These are phyloP conservation scores for Gallinago jamesoni DNA, from an alignment of 2,113 vertebrate species.

Conservation along the genomic window DNA sequence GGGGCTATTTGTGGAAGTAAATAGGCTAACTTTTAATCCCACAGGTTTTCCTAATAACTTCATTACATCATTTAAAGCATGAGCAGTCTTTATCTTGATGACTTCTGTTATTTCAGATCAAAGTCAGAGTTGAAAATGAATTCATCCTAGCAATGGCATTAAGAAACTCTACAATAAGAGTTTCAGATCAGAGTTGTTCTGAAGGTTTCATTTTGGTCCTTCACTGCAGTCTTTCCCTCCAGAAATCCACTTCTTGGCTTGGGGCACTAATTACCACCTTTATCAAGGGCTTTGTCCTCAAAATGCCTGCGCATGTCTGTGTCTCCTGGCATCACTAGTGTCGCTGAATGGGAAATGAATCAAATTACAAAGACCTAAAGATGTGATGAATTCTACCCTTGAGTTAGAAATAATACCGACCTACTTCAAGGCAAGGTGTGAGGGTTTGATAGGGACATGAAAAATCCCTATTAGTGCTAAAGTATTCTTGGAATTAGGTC, in stretches of 20 bases:
- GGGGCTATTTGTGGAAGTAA: not conserved
- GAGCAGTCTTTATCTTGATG: conserved; percentile 24
- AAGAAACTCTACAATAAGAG: not conserved
- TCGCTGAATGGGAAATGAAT: not conserved
- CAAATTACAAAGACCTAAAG: not conserved
- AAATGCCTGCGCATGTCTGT: not conserved
- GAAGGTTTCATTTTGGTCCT: not conserved
- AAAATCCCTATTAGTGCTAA: not conserved
- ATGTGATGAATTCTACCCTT: not conserved
- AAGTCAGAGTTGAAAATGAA: conserved; percentile 40
- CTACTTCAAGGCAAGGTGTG: not conserved
- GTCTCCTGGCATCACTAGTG: not conserved
- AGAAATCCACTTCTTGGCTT: not conserved
- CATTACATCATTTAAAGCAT: not conserved
- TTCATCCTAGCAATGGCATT: not conserved
- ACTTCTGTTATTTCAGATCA: not conserved
- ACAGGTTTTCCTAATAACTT: not conserved
- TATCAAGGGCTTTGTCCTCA: not conserved
- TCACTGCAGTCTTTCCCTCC: not conserved
- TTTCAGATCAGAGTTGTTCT: not conserved
- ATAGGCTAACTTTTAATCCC: not conserved
- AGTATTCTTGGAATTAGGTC: not conserved
- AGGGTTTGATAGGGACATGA: not conserved
- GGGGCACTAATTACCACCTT: not conserved
- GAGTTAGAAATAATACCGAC: not conserved